These are phyloP conservation scores for Danaus melanippus DNA, from an alignment of 1,140 invertebrate genomes.

Conservation along the genomic window DNA sequence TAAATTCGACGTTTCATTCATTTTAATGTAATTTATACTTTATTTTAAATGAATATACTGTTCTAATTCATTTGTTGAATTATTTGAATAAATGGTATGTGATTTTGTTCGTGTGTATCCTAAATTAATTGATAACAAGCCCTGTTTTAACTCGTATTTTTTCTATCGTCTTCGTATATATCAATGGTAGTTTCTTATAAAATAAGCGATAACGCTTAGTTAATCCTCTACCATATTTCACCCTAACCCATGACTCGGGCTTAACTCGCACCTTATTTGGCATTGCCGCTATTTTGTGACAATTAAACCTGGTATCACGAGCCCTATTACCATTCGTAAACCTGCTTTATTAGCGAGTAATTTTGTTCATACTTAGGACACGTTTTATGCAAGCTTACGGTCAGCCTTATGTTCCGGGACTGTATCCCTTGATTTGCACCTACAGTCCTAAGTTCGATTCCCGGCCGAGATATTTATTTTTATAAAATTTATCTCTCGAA, in stretches of 20 bases:
- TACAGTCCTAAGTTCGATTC: too few relatives aligned
- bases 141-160: neutral
- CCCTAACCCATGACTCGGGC: conserved; percentile 33
- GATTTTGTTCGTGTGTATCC: too few relatives aligned
- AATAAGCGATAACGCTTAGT: too few relatives aligned
- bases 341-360: conserved; percentile 37
- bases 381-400: too few relatives aligned
- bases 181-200: neutral
- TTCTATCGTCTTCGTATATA: conserved; percentile 2
- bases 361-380: conserved; percentile 20
- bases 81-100: too few relatives aligned
- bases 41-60: neutral
- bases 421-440: too few relatives aligned
- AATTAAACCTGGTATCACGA: conserved; percentile 49
- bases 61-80: too few relatives aligned
- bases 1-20: neutral
- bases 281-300: conserved; percentile 40
- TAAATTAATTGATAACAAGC: neutral
- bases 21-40: neutral
- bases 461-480: too few relatives aligned
- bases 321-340: conserved; percentile 40
- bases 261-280: conserved; percentile 35
- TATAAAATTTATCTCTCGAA: too few relatives aligned
- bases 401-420: too few relatives aligned
- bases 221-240: conserved; percentile 29